phyloP scores from a whole-genome alignment of 2,888 invertebrate species.

The Polydrusus tereticollis region DNA sequence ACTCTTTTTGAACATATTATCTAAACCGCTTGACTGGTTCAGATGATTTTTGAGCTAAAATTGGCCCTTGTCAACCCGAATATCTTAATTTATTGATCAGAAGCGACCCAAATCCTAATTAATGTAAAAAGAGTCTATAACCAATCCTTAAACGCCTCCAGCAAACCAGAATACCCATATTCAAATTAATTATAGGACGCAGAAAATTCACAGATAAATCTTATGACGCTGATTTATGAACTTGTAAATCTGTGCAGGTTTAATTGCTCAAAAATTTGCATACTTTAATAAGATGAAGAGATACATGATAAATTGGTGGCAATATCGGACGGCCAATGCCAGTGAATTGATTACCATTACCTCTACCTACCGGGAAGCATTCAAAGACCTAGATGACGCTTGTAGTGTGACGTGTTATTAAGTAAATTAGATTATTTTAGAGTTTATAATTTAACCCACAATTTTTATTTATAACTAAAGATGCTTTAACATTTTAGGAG shows the following conservation, averaged over 20 bases:
- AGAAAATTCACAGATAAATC: conserved; percentile 12
- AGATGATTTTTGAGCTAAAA: too few species aligned
- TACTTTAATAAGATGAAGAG: conserved; percentile 26
- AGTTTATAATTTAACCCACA: too few species aligned
- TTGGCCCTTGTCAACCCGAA: too few species aligned
- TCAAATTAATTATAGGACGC: conserved; percentile 24
- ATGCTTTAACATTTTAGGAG: too few species aligned
- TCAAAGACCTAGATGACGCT: background rate
- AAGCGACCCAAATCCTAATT: too few species aligned
- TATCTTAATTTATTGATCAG: too few species aligned
- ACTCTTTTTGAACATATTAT: too few species aligned
- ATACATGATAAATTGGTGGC: conserved; percentile 24
- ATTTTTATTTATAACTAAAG: too few species aligned
- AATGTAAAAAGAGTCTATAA: too few species aligned
- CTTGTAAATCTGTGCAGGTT: conserved; percentile 16
- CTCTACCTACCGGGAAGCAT: background rate
- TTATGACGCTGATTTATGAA: conserved; percentile 14
- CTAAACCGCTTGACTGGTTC: too few species aligned
- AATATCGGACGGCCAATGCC: background rate
- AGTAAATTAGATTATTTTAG: too few species aligned
- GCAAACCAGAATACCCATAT: conserved; percentile 1
- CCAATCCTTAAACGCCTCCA: background rate
- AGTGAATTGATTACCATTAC: conserved; percentile 9
- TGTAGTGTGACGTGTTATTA: too few species aligned
- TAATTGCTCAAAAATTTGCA: conserved; percentile 30